Evolutionary conservation across 2,888 invertebrate genomes (phyloP).

Genomic region (Empis livida): DNA sequence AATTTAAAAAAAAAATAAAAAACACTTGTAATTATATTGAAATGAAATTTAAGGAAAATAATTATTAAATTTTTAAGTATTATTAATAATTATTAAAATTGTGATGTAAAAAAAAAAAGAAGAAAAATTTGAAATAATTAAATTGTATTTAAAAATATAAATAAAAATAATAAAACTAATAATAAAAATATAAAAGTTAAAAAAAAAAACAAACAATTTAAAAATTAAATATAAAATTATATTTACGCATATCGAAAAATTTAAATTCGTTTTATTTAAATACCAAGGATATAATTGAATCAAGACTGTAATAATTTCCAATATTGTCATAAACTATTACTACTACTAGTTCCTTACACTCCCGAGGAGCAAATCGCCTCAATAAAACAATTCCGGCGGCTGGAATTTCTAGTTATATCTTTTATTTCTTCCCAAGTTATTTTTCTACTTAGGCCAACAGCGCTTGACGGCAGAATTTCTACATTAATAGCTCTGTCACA

Average conservation of each 20-base stretch:
- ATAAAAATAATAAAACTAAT: neutral
- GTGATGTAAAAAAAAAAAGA: conserved; percentile 7
- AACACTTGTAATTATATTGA: neutral
- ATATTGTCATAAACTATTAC: too few relatives aligned
- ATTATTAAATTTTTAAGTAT: neutral
- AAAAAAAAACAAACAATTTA: neutral
- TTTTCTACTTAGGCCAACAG: too few relatives aligned
- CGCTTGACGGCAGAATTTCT: too few relatives aligned
- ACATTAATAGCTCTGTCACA: too few relatives aligned
- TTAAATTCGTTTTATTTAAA: neutral
- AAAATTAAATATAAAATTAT: conserved; percentile 1
- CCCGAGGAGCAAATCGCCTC: too few relatives aligned
- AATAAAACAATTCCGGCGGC: too few relatives aligned
- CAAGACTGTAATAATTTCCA: too few relatives aligned
- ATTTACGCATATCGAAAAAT: conserved; percentile 8
- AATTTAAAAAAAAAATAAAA: neutral
- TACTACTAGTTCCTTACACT: too few relatives aligned
- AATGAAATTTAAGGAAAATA: neutral
- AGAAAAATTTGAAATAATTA: neutral
- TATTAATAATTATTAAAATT: neutral
- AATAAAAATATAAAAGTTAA: too few relatives aligned
- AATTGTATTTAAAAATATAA: neutral
- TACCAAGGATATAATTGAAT: too few relatives aligned
- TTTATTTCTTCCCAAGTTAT: too few relatives aligned
- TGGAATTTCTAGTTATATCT: too few relatives aligned